Base-by-base conservation (phyloP, 2,113 vertebrate species). In the Amphiprion ocellaris region DNA sequence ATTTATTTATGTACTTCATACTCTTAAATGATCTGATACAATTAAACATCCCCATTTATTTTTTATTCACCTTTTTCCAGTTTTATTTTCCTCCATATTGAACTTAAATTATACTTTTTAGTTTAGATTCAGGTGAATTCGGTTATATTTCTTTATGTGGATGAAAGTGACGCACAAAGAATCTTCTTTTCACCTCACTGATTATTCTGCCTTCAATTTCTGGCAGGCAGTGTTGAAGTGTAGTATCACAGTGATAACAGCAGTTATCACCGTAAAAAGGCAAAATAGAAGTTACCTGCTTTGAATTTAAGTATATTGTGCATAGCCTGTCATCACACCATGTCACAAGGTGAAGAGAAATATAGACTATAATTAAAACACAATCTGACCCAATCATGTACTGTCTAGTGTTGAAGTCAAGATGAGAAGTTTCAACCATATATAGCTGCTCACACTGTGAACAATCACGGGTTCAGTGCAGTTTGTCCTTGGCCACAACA, bases 401-500 rank as follows among this genome's bases (percentile, higher is more conserved):
- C 0, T 8, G 7, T 39, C 17, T 44, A 21, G 2, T 14, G 44
- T 39, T 62, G 39, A 30, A 23, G 17, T 21, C 30, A 30, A 30
- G 14, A 1, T 58, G 52, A 41, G 63, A 49, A 63, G 47, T 23
- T 17, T 12, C 19, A 24, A 50, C 37, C 41, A 6, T 30, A 6
- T 30, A 30, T 30, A 2, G 10, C 55, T 76, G 52, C 50, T 46
- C 21, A 58, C 39, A 11, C 33, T 47, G 19, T 54, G 49, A 73
- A 46, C 50, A 49, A 26, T 30, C 30, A 30, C 6, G 30, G 30
- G 4, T 23, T 47, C 19, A 55, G 6, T 61, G 24, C 59, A 46
- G 19, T 33, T 55, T 65, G 52, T 59, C 63, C 55, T 78, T 24
- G 44, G 39, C 33, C 49, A 30, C n/a, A 21, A 28, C 33, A 39